phyloP scores from a whole-genome alignment of 92 coral and sea anemone genomes.

The Desmophyllum pertusum region DNA sequence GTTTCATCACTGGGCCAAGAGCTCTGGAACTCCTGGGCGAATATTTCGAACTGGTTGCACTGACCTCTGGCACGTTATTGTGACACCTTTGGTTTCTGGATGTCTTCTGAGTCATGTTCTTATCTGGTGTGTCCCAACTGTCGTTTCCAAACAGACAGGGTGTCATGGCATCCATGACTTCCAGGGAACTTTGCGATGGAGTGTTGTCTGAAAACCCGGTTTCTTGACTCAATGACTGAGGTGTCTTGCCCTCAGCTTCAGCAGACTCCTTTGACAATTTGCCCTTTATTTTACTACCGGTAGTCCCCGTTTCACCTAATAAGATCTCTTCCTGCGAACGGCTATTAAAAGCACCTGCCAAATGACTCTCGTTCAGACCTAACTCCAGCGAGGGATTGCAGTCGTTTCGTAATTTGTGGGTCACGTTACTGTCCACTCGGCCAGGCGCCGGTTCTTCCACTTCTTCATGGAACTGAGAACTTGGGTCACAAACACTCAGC shows the following conservation, averaged over 20 bases:
- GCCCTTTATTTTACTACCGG: background rate
- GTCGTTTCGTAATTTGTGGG: background rate
- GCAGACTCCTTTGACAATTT: background rate
- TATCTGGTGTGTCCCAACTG: conserved; percentile 11
- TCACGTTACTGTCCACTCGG: background rate
- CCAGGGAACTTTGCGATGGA: conserved; percentile 15
- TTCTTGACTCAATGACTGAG: background rate
- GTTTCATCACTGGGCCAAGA: background rate
- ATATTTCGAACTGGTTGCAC: background rate
- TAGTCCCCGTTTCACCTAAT: background rate
- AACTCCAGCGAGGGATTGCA: background rate
- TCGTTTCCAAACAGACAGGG: conserved; percentile 66
- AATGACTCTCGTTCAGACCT: background rate
- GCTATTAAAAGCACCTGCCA: background rate
- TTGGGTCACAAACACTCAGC: background rate
- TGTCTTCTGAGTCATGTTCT: background rate
- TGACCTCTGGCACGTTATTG: background rate
- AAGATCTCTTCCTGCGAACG: background rate
- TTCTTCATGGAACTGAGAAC: background rate
- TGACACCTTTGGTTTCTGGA: background rate
- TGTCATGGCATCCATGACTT: conserved; percentile 29
- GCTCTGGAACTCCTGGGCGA: background rate
- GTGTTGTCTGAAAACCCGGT: conserved; percentile 1
- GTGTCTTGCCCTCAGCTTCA: conserved; percentile 33
- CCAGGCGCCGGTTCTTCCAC: background rate